Base-by-base conservation (phyloP, 1,140 invertebrate species). In the Drosophila lacertosa region DNA sequence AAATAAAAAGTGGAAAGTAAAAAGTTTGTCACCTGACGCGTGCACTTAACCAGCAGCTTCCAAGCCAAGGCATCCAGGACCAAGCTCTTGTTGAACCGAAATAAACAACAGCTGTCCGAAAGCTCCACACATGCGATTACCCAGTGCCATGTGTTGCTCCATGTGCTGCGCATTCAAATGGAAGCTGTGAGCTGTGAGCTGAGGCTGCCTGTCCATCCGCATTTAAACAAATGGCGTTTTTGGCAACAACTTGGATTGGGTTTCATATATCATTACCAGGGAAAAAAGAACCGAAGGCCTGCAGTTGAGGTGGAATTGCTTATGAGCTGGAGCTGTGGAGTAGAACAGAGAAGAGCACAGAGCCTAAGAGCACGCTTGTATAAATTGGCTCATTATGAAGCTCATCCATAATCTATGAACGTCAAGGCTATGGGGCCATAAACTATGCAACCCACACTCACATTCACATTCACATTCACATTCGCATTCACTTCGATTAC, bases 311-410 rank as follows among this genome's bases (percentile, higher is more conserved):
- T 68, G 74, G 77, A 86, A 86, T 84, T 72, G 65, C 60, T 86
- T 83, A 86, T 81, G 81, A 74, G 53, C 26, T 51, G 65, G 35
- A 18, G 13, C 48, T 10, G 42, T 26, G 15, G 57, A 44, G 37
- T 9, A 44, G 16, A 18, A 18, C 29, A 16, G 29, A 20, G 11
- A 29, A 4, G 39, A 29, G 60, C 42, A 26, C 45, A 29, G 20
- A 39, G 65, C 48, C 66, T 63, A 63, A 37, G 44, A 86, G n/a
- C n/a, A 86, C 82, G 75, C 74, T 86, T 86, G 82, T 88, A 86
- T 86, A 88, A 88, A 86, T 86, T 88, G 82, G 82, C 82, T 86
- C 82, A 86, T 86, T 86, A 86, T 88, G 82, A 74, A 88, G 73
- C 82, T 86, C 82, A 86, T 86, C 82, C 82, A 88, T 86, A 86